These are phyloP conservation scores for Amblyraja radiata DNA, from an alignment of 2,797 vertebrate genomes.

Conservation along the genomic window DNA sequence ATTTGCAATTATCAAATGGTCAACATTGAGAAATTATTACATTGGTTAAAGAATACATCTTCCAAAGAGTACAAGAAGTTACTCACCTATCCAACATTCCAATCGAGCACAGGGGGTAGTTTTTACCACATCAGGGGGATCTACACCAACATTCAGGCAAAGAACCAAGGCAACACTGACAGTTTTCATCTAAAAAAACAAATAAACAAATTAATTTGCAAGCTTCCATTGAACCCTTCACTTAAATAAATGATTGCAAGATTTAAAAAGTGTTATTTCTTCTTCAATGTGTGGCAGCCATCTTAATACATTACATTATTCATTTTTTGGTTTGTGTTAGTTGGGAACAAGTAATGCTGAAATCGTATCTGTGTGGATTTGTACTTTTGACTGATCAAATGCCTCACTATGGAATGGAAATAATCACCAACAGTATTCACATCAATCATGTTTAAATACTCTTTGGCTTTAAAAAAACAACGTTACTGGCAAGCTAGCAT, in stretches of 20 bases:
- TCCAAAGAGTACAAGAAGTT: background rate
- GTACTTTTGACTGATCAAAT: background rate
- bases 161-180: constrained; percentile 94
- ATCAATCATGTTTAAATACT: background rate
- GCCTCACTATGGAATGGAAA: background rate
- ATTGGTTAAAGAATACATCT: background rate
- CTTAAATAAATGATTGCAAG: background rate
- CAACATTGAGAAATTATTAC: background rate
- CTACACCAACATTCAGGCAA: constrained; percentile 95
- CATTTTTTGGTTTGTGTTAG: background rate
- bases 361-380: background rate
- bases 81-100: constrained; percentile 96
- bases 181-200: constrained; percentile 85
- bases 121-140: constrained; percentile 96
- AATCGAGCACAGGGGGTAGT: constrained; percentile 90
- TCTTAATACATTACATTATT: background rate
- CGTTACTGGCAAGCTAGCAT: too few relatives aligned
- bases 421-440: background rate
- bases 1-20: background rate
- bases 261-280: too few relatives aligned
- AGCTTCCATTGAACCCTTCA: background rate
- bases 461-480: too few relatives aligned
- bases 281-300: background rate
- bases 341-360: background rate
- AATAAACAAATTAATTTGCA: constrained; percentile 18